A percentile compares a stretch with the other conserved stretches of the same genome.
Conservation (phyloP, 2,797 vertebrate genomes). For the Scleropages formosus region DNA sequence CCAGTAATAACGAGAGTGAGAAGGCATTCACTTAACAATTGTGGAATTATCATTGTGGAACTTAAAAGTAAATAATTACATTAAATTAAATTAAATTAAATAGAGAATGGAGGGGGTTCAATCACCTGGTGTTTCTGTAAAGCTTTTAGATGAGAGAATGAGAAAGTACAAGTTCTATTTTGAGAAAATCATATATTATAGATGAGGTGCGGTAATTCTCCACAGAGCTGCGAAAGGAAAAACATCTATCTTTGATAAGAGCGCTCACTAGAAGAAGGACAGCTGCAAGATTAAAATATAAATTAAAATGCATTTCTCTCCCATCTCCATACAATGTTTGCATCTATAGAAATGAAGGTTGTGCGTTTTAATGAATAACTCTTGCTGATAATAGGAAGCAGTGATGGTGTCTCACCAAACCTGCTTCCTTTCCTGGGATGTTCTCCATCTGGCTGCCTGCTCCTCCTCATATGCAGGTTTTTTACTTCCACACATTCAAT, state of each 20-base stretch:
- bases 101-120: background rate
- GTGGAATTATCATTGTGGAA: background rate
- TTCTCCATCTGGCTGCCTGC: too few relatives aligned
- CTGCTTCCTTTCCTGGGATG: too few relatives aligned
- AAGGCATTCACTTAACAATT: constrained; percentile 29
- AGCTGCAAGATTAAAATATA: constrained; percentile 39
- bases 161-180: background rate
- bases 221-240: constrained; percentile 40
- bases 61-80: background rate
- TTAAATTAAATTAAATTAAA: too few relatives aligned
- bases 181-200: constrained; percentile 21
- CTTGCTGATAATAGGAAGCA: background rate
- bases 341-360: constrained; percentile 19
- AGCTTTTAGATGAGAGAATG: constrained; percentile 26
- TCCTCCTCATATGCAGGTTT: too few relatives aligned
- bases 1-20: constrained; percentile 32
- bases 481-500: too few relatives aligned
- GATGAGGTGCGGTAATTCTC: constrained; percentile 48
- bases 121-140: constrained; percentile 21
- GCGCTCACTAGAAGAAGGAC: constrained; percentile 19
- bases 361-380: background rate
- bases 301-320: constrained; percentile 32
- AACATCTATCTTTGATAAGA: constrained; percentile 59
- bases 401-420: too few relatives aligned
- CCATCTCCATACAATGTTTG: background rate